These are phyloP conservation scores for Nematopogon swammerdamellus DNA, from an alignment of 2,888 invertebrate species.

Conservation along the genomic window DNA sequence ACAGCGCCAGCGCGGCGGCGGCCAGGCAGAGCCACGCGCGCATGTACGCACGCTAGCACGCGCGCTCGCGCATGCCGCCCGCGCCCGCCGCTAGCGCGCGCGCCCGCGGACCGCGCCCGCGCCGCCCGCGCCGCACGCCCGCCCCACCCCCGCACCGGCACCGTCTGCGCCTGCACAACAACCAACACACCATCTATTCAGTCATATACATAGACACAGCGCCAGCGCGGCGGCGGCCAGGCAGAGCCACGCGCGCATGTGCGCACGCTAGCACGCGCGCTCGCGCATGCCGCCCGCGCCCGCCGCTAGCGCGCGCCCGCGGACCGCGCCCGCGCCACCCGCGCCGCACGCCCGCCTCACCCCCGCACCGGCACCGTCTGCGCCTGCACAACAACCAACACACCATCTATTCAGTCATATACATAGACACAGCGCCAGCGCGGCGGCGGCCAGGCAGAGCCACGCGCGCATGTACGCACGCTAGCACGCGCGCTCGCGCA, in stretches of 20 bases:
- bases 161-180: conserved; percentile 42
- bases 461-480: conserved; percentile 48
- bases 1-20: conserved; percentile 23
- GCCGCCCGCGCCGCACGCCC: conserved; percentile 35
- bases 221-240: background rate
- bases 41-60: conserved; percentile 31
- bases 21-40: conserved; percentile 47
- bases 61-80: conserved; percentile 28
- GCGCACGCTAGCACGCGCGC: conserved; percentile 10
- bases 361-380: too few species aligned
- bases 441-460: conserved; percentile 46
- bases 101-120: conserved; percentile 32
- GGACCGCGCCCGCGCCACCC: conserved; percentile 36
- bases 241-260: conserved; percentile 41
- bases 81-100: conserved; percentile 39
- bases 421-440: too few species aligned
- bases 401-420: too few species aligned
- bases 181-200: conserved; percentile 8
- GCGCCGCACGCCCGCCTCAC: too few species aligned
- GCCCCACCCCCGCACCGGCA: conserved; percentile 8
- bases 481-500: conserved; percentile 23
- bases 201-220: background rate
- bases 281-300: conserved; percentile 33
- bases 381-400: too few species aligned
- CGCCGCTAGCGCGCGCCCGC: conserved; percentile 16